Percentiles rank a stretch among this genome's conserved stretches.
phyloP scores from a whole-genome alignment of 2,888 invertebrate species.

The Stenotaenia linearis region DNA sequence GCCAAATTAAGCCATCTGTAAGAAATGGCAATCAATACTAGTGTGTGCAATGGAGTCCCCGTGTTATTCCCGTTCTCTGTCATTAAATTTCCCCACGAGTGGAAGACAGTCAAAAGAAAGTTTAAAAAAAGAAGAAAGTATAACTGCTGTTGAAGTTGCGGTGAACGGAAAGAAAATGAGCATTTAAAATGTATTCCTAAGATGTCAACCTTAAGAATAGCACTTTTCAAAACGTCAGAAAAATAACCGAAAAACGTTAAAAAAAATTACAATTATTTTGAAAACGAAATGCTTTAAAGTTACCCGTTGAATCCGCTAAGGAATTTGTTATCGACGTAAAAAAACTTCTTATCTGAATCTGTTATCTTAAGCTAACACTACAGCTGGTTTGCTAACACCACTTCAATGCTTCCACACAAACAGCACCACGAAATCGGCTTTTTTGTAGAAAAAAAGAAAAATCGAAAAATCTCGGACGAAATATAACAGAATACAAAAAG shows the following conservation, averaged over 20 bases:
- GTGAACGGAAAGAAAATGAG: not conserved
- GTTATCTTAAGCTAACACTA: not conserved
- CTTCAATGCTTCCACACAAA: not conserved
- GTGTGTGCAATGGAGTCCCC: constrained; percentile 22
- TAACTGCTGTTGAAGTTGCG: constrained; percentile 6
- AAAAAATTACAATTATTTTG: no score
- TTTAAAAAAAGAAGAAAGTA: not conserved
- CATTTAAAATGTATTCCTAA: not conserved
- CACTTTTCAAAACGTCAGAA: not conserved
- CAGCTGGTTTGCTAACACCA: no score
- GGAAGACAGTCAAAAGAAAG: constrained; percentile 6
- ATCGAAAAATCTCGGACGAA: no score
- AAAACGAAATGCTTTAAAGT: no score
- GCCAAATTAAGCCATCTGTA: constrained; percentile 23
- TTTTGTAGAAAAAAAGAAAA: not conserved
- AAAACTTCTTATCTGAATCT: not conserved
- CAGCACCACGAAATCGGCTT: not conserved
- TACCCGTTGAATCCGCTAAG: no score
- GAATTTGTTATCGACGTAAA: not conserved
- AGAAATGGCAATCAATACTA: constrained; percentile 23
- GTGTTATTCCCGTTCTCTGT: constrained; percentile 19
- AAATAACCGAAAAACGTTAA: not conserved
- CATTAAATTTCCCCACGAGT: constrained; percentile 20
- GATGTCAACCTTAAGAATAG: not conserved
- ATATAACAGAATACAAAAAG: no score